A percentile compares a stretch with the other conserved stretches of the same genome.
phyloP scores from a whole-genome alignment of 2,888 invertebrate genomes.

The Phania funesta region DNA sequence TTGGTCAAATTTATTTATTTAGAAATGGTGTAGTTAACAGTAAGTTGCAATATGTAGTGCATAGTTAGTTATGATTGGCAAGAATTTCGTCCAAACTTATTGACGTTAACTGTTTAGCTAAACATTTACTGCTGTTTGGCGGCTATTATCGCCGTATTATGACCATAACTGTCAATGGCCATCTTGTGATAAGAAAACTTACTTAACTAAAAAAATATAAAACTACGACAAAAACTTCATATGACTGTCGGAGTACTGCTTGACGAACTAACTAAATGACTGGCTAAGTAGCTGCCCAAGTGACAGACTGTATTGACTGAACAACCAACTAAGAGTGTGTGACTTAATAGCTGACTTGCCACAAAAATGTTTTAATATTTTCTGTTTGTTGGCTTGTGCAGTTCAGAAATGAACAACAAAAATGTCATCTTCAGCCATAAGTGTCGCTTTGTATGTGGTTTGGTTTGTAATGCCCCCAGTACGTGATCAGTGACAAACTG shows the following conservation, averaged over 20 bases:
- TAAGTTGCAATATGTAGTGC: constrained; percentile 15
- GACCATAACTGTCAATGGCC: constrained; percentile 58
- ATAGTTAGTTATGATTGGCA: constrained; percentile 63
- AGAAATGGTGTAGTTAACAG: constrained; percentile 45
- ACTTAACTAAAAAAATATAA: constrained; percentile 7
- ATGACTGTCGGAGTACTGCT: constrained; percentile 21
- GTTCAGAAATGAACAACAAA: constrained; percentile 40
- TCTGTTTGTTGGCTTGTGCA: constrained; percentile 14
- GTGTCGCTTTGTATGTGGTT: constrained; percentile 74
- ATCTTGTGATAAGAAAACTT: constrained; percentile 31
- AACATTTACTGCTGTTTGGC: constrained; percentile 48
- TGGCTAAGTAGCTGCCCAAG: constrained; percentile 12
- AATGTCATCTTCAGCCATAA: constrained; percentile 68
- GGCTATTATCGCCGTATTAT: constrained; percentile 52
- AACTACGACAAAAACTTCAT: neutral
- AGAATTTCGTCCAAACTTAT: constrained; percentile 76
- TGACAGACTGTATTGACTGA: constrained; percentile 25
- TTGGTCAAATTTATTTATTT: neutral
- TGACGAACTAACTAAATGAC: constrained; percentile 50
- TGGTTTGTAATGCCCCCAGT: constrained; percentile 69
- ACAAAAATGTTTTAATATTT: constrained; percentile 55
- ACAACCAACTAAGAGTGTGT: constrained; percentile 16
- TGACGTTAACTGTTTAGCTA: constrained; percentile 69
- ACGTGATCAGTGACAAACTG: constrained; percentile 71
- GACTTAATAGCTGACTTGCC: constrained; percentile 36